Evolutionary conservation across 2,888 invertebrate species (phyloP).

Genomic region (Mesorhabditis belari): DNA sequence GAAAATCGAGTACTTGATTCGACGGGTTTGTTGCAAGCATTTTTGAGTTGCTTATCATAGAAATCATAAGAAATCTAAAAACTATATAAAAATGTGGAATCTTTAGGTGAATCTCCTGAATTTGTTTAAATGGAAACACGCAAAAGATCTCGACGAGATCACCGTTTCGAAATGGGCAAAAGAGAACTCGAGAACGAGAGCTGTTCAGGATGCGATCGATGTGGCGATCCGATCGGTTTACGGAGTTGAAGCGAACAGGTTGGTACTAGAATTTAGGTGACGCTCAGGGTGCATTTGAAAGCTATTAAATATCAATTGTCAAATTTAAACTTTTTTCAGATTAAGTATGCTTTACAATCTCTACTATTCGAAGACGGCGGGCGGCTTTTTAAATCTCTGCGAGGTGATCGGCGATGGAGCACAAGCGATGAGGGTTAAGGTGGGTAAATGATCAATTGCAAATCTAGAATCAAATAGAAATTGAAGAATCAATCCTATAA

Average conservation of each 20-base stretch:
- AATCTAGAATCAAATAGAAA: too few species aligned
- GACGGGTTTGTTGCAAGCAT: too few species aligned
- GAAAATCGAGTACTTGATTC: neutral
- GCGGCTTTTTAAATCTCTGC: slow-evolving; percentile 12
- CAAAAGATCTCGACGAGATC: slow-evolving; percentile 15
- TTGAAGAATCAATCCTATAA: too few species aligned
- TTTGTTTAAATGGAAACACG: slow-evolving; percentile 15
- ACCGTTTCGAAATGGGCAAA: slow-evolving; percentile 20
- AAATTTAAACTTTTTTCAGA: slow-evolving; percentile 9
- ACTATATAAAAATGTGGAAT: too few species aligned
- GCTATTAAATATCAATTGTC: too few species aligned
- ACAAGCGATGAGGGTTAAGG: slow-evolving; percentile 9
- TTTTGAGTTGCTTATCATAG: neutral
- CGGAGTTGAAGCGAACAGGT: slow-evolving; percentile 21
- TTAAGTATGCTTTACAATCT: slow-evolving; percentile 22
- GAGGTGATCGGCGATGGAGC: slow-evolving; percentile 19
- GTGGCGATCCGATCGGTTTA: slow-evolving; percentile 17
- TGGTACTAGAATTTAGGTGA: too few species aligned
- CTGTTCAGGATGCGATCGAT: slow-evolving; percentile 18
- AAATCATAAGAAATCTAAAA: too few species aligned
- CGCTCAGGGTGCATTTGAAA: too few species aligned
- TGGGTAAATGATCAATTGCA: neutral
- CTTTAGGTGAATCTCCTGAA: slow-evolving; percentile 12
- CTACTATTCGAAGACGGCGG: slow-evolving; percentile 20
- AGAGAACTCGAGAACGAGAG: slow-evolving; percentile 17